Evolutionary conservation across 1,140 invertebrate species (phyloP).

Genomic region (Caerostris extrusa): DNA sequence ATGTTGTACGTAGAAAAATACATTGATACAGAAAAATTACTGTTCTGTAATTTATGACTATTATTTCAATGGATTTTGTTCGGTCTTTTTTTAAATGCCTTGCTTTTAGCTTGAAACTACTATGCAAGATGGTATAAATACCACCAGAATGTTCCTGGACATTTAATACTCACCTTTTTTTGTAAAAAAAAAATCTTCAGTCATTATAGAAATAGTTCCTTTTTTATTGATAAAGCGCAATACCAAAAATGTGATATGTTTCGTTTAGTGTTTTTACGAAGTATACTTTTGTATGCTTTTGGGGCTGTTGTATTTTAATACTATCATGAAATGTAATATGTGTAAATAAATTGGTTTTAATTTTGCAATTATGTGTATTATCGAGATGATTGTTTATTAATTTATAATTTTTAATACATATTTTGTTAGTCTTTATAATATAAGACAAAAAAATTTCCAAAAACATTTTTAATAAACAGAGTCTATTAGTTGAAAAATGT

Average conservation of each 20-base stretch:
- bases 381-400: too few species aligned
- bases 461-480: too few species aligned
- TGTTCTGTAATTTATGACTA: too few species aligned
- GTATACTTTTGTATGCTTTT: neutral
- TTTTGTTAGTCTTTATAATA: too few species aligned
- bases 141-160: neutral
- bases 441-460: too few species aligned
- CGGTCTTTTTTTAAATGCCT: neutral
- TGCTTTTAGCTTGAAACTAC: neutral
- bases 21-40: neutral
- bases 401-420: too few species aligned
- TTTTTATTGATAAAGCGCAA: neutral
- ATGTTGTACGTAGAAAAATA: neutral
- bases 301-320: constrained; percentile 2
- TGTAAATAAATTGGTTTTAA: constrained; percentile 31
- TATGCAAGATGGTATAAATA: neutral
- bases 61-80: neutral
- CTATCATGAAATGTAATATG: neutral
- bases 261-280: neutral
- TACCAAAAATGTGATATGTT: constrained; percentile 29
- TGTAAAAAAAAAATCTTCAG: neutral
- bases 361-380: neutral
- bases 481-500: too few species aligned
- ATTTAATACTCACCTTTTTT: neutral
- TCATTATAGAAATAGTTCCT: neutral